Evolutionary conservation across 2,888 invertebrate genomes (phyloP).

Genomic region (Tetrapedia diversipes): DNA sequence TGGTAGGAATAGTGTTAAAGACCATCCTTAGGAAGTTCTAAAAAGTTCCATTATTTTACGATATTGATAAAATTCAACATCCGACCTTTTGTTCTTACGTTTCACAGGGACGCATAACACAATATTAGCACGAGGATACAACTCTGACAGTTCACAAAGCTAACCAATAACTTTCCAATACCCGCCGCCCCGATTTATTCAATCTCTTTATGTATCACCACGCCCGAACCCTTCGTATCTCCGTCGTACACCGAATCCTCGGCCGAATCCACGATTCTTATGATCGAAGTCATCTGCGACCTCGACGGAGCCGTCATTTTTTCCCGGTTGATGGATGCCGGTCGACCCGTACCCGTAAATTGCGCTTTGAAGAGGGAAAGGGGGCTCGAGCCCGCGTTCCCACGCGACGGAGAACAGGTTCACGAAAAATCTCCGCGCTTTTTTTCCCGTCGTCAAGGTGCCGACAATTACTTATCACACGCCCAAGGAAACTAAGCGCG

Average conservation of each 20-base stretch:
- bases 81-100: neutral
- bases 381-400: constrained; percentile 39
- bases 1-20: too few relatives aligned
- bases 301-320: constrained; percentile 53
- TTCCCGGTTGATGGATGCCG: constrained; percentile 66
- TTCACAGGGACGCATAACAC: too few relatives aligned
- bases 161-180: neutral
- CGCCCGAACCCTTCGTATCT: neutral
- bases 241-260: neutral
- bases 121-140: neutral
- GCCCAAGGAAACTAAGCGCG: constrained; percentile 15
- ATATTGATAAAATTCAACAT: too few relatives aligned
- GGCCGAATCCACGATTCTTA: constrained; percentile 21
- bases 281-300: constrained; percentile 51
- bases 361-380: constrained; percentile 66
- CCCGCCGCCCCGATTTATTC: neutral
- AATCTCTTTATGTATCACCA: constrained; percentile 8
- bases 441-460: constrained; percentile 43
- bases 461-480: constrained; percentile 60
- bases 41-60: too few relatives aligned
- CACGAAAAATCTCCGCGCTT: constrained; percentile 61
- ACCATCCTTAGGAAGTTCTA: too few relatives aligned
- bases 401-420: constrained; percentile 71
- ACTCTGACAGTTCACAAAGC: neutral
- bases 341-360: constrained; percentile 65